phyloP scores from a whole-genome alignment of 2,888 invertebrate genomes.

The Aelia acuminata region DNA sequence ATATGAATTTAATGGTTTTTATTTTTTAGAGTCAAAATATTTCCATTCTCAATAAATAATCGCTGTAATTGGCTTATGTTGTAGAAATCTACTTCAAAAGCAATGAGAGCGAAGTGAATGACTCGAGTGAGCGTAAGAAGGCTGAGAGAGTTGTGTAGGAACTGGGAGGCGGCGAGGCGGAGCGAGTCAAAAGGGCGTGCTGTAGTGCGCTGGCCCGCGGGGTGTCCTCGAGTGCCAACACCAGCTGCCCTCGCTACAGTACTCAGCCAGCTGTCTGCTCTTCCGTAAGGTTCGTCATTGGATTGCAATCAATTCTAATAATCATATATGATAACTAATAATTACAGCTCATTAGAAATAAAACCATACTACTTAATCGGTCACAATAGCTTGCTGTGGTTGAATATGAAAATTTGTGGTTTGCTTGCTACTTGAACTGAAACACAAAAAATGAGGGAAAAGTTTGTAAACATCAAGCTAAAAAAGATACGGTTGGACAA shows the following conservation, averaged over 20 bases:
- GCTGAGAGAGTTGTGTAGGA: not conserved
- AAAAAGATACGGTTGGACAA: too few species aligned
- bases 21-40: not conserved
- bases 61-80: not conserved
- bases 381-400: too few species aligned
- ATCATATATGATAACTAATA: too few species aligned
- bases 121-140: not conserved
- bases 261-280: not conserved
- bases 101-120: not conserved
- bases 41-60: not conserved
- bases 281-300: not conserved
- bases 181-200: not conserved
- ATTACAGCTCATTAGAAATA: too few species aligned
- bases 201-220: not conserved
- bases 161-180: not conserved
- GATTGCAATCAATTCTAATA: not conserved
- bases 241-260: slow-evolving; percentile 17
- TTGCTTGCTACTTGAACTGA: too few species aligned
- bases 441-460: too few species aligned
- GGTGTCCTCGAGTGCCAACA: not conserved
- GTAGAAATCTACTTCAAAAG: not conserved
- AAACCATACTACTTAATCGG: too few species aligned
- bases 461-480: too few species aligned
- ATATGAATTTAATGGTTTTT: too few species aligned
- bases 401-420: too few species aligned